Evolutionary conservation across 2,113 vertebrate genomes (phyloP).

Genomic region (Orientallactaga bullata): DNA sequence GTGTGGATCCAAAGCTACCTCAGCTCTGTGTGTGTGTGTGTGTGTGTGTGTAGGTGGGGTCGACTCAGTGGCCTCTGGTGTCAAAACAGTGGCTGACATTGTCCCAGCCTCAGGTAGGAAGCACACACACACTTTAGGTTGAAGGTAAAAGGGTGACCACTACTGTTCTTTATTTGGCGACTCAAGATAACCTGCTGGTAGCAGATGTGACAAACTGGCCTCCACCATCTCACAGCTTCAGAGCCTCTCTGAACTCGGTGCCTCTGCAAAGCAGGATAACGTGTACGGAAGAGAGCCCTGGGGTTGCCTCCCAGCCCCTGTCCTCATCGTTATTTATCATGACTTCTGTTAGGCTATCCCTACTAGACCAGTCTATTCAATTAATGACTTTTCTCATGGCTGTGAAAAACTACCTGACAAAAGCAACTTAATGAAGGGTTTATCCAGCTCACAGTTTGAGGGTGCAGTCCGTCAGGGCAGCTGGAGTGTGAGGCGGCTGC

Average conservation of each 20-base stretch:
- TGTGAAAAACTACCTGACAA: neutral
- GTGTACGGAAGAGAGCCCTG: neutral
- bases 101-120: neutral
- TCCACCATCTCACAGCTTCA: neutral
- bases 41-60: neutral
- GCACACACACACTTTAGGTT: neutral
- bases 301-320: neutral
- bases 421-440: neutral
- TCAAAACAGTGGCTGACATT: neutral
- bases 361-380: neutral
- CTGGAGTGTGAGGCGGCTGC: neutral
- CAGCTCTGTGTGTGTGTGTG: neutral
- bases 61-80: neutral
- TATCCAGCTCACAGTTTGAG: neutral
- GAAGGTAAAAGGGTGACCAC: neutral
- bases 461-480: neutral
- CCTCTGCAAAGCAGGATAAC: neutral
- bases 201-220: neutral
- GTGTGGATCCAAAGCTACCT: neutral
- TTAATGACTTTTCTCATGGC: neutral
- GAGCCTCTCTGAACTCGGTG: conserved; percentile 20
- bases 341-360: neutral
- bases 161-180: conserved; percentile 12
- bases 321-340: conserved; percentile 3
- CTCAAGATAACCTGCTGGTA: neutral